phyloP scores from a whole-genome alignment of 2,888 invertebrate genomes.

The Drosophila eohydei region DNA sequence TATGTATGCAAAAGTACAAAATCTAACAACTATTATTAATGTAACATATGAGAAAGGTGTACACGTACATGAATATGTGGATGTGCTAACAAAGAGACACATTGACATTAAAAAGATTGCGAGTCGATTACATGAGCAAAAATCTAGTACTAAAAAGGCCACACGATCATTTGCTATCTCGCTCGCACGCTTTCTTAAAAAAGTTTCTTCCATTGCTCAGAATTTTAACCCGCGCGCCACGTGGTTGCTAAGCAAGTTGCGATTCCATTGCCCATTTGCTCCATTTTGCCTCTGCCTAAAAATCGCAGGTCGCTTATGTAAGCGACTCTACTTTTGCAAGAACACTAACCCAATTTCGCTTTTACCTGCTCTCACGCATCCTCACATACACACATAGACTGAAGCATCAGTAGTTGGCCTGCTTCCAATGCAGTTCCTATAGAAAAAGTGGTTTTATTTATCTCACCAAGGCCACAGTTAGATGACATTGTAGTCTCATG shows the following conservation, averaged over 20 bases:
- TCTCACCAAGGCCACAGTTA: constrained; percentile 61
- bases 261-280: constrained; percentile 15
- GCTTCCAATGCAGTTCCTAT: constrained; percentile 67
- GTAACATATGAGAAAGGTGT: constrained; percentile 9
- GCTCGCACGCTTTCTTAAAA: constrained; percentile 12
- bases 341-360: constrained; percentile 50
- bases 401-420: constrained; percentile 54
- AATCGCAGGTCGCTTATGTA: constrained; percentile 59
- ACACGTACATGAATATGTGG: neutral
- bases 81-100: constrained; percentile 33
- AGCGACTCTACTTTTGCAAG: constrained; percentile 33
- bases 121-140: constrained; percentile 69
- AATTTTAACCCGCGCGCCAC: constrained; percentile 59
- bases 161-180: constrained; percentile 34
- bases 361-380: constrained; percentile 26
- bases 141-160: constrained; percentile 1
- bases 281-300: constrained; percentile 15
- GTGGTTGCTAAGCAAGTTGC: constrained; percentile 66
- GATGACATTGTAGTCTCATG: constrained; percentile 60
- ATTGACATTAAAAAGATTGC: constrained; percentile 64
- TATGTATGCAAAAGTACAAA: constrained; percentile 33
- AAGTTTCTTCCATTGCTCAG: constrained; percentile 36
- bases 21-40: constrained; percentile 20
- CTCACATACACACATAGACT: constrained; percentile 3
- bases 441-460: constrained; percentile 52